Evolutionary conservation across 2,888 invertebrate genomes (phyloP).

Genomic region (Andrena hattorfiana): DNA sequence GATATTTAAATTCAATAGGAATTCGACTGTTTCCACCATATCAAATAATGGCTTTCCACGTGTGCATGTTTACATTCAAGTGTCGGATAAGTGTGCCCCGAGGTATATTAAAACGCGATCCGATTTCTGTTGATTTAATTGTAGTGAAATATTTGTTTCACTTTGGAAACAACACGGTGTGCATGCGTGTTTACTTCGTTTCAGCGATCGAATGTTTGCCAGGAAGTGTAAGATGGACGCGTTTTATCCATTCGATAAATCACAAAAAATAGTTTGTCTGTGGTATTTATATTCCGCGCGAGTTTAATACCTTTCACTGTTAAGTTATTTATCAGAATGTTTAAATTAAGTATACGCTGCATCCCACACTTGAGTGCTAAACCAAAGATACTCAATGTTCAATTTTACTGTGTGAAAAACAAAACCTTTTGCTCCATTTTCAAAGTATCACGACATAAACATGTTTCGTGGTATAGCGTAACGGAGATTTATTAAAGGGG

Average conservation of each 20-base stretch:
- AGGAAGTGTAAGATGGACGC: neutral
- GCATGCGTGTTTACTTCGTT: conserved; percentile 19
- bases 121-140: conserved; percentile 22
- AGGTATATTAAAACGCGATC: conserved; percentile 10
- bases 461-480: neutral
- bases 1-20: neutral
- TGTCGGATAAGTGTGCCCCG: conserved; percentile 17
- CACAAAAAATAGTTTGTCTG: neutral
- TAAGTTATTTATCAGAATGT: neutral
- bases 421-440: neutral
- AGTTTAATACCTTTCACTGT: neutral
- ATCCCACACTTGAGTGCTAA: too few species aligned
- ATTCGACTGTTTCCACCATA: neutral
- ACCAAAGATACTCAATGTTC: too few species aligned
- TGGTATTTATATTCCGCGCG: neutral
- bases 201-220: conserved; percentile 5
- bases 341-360: too few species aligned
- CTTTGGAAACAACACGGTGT: conserved; percentile 9
- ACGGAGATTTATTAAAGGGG: neutral
- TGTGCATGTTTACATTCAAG: conserved; percentile 9
- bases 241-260: conserved; percentile 18
- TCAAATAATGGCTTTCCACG: neutral
- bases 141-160: conserved; percentile 42
- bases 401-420: too few species aligned
- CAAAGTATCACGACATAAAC: neutral